A percentile compares a stretch with the other conserved stretches of the same genome.
These are phyloP conservation scores for Agrochola circellaris DNA, from an alignment of 2,888 invertebrate genomes.

Conservation along the genomic window DNA sequence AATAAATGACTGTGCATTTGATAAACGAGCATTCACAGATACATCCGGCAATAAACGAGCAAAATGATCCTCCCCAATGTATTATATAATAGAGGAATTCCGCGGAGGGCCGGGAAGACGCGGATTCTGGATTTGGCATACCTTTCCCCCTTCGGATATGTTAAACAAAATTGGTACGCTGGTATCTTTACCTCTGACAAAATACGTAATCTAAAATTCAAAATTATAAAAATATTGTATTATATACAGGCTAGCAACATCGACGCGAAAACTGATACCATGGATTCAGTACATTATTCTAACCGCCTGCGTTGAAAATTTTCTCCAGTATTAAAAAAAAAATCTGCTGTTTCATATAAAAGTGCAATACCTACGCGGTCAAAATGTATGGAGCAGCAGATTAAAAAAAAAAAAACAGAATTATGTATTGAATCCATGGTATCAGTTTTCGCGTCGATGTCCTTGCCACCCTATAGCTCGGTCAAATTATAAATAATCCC, in stretches of 20 bases:
- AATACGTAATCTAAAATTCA: conserved; percentile 19
- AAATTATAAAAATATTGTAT: neutral
- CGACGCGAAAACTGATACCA: too few relatives aligned
- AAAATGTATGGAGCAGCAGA: too few relatives aligned
- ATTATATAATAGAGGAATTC: conserved; percentile 88
- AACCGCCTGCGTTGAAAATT: too few relatives aligned
- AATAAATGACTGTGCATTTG: conserved; percentile 90
- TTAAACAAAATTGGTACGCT: conserved; percentile 53
- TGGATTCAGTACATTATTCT: too few relatives aligned
- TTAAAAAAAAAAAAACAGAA: too few relatives aligned
- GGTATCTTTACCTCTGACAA: conserved; percentile 17
- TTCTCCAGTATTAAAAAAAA: too few relatives aligned
- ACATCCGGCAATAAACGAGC: conserved; percentile 87
- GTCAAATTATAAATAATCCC: conserved; percentile 4
- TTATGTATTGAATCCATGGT: too few relatives aligned
- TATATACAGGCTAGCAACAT: too few relatives aligned
- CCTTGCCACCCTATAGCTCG: too few relatives aligned
- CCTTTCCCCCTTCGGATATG: conserved; percentile 75
- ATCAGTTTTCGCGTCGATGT: too few relatives aligned
- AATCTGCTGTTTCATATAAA: too few relatives aligned
- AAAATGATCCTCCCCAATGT: conserved; percentile 89
- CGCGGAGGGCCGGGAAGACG: conserved; percentile 84
- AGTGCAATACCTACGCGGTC: too few relatives aligned
- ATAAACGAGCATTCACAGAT: conserved; percentile 89
- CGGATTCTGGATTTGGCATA: conserved; percentile 81